Evolutionary conservation across 2,113 vertebrate species (phyloP), one percentile per base, ranked within the genome.

Genomic region (Phalacrocorax carbo): DNA sequence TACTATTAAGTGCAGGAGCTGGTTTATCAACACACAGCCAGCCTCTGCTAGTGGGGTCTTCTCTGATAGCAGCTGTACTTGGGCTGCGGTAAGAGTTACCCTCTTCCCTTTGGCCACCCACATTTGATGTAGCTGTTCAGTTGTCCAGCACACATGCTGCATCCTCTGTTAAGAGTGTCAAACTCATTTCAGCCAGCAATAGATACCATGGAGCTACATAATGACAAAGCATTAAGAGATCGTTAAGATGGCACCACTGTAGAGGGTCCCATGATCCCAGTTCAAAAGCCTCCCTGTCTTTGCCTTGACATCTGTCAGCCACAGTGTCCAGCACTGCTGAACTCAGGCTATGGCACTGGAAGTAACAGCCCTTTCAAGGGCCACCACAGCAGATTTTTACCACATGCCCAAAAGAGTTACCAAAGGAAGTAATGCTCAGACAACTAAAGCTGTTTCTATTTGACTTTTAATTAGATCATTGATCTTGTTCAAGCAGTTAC

Each of bases 401-500:
- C 68, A 44, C 36, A 80, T 10, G 21, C 9, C 36, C 80, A 30
- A 10, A 78, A 90, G 46, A 90, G 58, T 61, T 79, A 82, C 73
- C 25, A 49, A 79, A 72, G 93, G 51, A 89, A 91, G 55, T 44
- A 93, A 57, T 10, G 49, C 66, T 77, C 70, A 72, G 85, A 90
- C 54, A 80, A 29, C 46, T 36, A 82, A 94, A 93, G 54, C 66
- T 88, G 58, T 66, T 96, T 91, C 89, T 36, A 58, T 93, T 95
- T 82, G 70, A 88, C 75, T 92, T 95, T n/a, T 54, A 94, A 95
- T 95, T 95, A 93, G 82, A 88, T 15, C 78, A 96, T 77, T 82
- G 88, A 97, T 96, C 85, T 80, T 80, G 27, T 42, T 94, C 93
- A 69, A 91, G 94, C 1, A 13, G 77, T 91, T 94, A 95, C 70